Base-by-base conservation (phyloP, 1,140 invertebrate species). In the Leptopilina clavipes region DNA sequence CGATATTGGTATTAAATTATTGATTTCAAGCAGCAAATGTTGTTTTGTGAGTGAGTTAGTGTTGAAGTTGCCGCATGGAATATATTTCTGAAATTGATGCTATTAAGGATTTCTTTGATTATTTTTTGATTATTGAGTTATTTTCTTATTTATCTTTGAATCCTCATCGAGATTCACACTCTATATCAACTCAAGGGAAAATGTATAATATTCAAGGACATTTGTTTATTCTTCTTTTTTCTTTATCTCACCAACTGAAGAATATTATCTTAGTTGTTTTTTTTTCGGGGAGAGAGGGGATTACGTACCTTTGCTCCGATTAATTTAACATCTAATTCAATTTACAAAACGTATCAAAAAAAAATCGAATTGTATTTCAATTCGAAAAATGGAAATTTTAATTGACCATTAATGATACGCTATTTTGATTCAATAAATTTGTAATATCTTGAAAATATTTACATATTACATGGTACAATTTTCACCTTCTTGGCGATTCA, bases 1-100 rank as follows among this genome's bases (percentile, higher is more conserved):
- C 59, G 59, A 31, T 31, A 65, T 65, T 65, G 59, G 59, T 65
- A 65, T 65, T 65, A 65, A 65, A 65, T 65, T 65, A 65, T 65
- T 12, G 25, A 37, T 31, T 65, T 37, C 22, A 31, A 7, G 59
- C 6, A 65, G 59, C 25, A 22, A 65, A 31, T n/a, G 22, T 22
- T 65, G 25, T n/a, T n/a, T n/a, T n/a, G n/a, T n/a, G 25, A 31
- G 25, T 2, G 25, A 31, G 25, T 37, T 65, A n/a, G 56, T 22
- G 19, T n/a, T n/a, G n/a, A n/a, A n/a, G n/a, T n/a, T 37, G 59
- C 22, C 11, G 12, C 22, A 22, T 31, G 1, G 25, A 65, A 65
- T 65, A 65, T 65, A 65, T 31, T 65, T 10, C 59, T 8, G 0
- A 65, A 65, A 65, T 65, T 65, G 25, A 65, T 31, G 22, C 59